A percentile compares a stretch with the other conserved stretches of the same genome.
phyloP scores from a whole-genome alignment of 2,888 invertebrate genomes.

The Parnassius orleans region DNA sequence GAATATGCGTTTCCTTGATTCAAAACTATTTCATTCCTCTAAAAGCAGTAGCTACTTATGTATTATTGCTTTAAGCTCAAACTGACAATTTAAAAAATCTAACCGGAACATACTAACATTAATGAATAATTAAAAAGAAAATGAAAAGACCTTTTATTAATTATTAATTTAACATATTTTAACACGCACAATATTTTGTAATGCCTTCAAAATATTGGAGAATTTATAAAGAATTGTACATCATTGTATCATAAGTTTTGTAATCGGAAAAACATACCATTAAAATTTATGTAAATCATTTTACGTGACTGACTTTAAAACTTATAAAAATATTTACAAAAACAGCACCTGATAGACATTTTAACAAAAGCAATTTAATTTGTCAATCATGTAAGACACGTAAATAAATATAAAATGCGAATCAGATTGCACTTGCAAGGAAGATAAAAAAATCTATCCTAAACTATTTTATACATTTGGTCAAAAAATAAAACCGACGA shows the following conservation, averaged over 20 bases:
- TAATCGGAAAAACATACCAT: too few relatives aligned
- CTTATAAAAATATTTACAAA: slow-evolving; percentile 20
- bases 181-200: background rate
- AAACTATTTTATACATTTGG: slow-evolving; percentile 53
- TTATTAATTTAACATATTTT: background rate
- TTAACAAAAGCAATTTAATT: background rate
- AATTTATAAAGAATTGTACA: background rate
- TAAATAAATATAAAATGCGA: background rate
- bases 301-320: slow-evolving; percentile 8
- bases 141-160: too few relatives aligned
- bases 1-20: slow-evolving; percentile 3
- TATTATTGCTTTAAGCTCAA: too few relatives aligned
- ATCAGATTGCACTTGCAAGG: slow-evolving; percentile 6
- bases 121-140: too few relatives aligned
- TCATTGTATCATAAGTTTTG: background rate
- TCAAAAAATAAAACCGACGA: slow-evolving; percentile 45
- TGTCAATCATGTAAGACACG: too few relatives aligned
- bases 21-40: background rate
- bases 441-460: slow-evolving; percentile 12
- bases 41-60: background rate
- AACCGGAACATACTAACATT: too few relatives aligned
- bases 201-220: background rate
- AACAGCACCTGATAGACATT: slow-evolving; percentile 19
- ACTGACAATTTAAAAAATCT: too few relatives aligned
- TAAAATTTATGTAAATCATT: background rate